A percentile compares a stretch with the other conserved stretches of the same genome.
Evolutionary conservation across 2,797 vertebrate species (phyloP).

Genomic region (Ctenopoma kingsleyae): DNA sequence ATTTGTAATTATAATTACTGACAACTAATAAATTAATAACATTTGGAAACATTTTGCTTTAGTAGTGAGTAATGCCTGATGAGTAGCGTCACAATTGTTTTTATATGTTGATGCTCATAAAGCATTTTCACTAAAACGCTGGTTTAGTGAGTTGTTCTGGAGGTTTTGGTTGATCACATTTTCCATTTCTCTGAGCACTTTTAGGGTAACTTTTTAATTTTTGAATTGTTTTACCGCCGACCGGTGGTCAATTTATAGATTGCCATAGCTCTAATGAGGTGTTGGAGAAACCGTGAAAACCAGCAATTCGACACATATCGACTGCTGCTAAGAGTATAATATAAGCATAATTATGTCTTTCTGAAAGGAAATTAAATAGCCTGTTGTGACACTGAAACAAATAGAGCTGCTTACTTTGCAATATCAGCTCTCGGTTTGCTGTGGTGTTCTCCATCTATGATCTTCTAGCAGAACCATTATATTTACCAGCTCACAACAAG

Average conservation of each 20-base stretch:
- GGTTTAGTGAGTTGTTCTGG: not conserved
- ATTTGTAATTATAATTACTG: no score
- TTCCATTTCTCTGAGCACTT: not conserved
- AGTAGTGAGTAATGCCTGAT: not conserved
- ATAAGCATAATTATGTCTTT: no score
- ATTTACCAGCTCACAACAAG: slow-evolving; percentile 11
- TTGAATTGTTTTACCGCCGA: slow-evolving; percentile 20
- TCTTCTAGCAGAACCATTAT: rapidly evolving
- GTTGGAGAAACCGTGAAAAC: slow-evolving; percentile 8
- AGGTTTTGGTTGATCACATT: not conserved
- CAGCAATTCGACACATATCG: not conserved
- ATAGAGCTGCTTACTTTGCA: rapidly evolving
- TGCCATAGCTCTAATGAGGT: not conserved
- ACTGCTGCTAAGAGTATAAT: no score
- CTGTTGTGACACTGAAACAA: not conserved
- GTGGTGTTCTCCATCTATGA: rapidly evolving
- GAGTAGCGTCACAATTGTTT: no score
- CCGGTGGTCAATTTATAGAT: slow-evolving; percentile 28
- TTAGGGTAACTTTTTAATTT: not conserved
- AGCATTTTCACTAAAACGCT: no score
- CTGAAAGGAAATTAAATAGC: rapidly evolving
- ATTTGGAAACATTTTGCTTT: no score
- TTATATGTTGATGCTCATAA: no score
- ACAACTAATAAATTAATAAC: no score
- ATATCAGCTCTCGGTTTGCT: rapidly evolving